Conservation (phyloP, 2,113 vertebrate species). For the Callipepla californica region DNA sequence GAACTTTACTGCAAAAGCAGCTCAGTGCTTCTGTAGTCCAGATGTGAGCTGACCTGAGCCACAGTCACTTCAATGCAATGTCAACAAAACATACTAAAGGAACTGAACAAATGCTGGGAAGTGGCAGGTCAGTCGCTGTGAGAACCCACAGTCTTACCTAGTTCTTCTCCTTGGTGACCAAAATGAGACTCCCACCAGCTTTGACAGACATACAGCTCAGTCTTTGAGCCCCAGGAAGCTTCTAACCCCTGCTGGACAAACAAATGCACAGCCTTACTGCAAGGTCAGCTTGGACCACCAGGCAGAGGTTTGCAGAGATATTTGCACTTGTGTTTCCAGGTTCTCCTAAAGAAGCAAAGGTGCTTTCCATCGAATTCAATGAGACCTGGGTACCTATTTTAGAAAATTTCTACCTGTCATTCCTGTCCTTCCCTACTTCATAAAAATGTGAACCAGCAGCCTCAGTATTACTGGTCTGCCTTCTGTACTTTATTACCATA, state of each 20-base stretch:
- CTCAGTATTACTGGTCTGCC: neutral
- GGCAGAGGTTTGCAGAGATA: neutral
- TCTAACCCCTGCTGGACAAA: neutral
- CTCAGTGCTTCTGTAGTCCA: constrained; percentile 16
- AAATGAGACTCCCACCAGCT: neutral
- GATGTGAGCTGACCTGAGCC: constrained; percentile 66
- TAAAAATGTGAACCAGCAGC: neutral
- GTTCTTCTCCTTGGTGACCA: neutral
- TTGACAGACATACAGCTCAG: neutral
- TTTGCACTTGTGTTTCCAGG: neutral
- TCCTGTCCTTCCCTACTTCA: neutral
- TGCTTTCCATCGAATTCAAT: neutral
- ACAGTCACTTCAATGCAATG: constrained; percentile 79
- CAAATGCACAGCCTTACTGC: rapidly evolving
- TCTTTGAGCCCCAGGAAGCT: neutral
- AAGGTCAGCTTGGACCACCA: neutral
- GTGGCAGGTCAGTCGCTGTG: constrained; percentile 78
- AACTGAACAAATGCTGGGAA: constrained; percentile 79
- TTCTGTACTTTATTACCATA: neutral
- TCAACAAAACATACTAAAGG: constrained; percentile 78
- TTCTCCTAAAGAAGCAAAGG: neutral
- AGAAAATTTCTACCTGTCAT: neutral
- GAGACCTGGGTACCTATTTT: neutral
- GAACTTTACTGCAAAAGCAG: neutral
- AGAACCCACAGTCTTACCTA: constrained; percentile 84